phyloP scores from a whole-genome alignment of 1,140 invertebrate species.

The Drosophila elegans region DNA sequence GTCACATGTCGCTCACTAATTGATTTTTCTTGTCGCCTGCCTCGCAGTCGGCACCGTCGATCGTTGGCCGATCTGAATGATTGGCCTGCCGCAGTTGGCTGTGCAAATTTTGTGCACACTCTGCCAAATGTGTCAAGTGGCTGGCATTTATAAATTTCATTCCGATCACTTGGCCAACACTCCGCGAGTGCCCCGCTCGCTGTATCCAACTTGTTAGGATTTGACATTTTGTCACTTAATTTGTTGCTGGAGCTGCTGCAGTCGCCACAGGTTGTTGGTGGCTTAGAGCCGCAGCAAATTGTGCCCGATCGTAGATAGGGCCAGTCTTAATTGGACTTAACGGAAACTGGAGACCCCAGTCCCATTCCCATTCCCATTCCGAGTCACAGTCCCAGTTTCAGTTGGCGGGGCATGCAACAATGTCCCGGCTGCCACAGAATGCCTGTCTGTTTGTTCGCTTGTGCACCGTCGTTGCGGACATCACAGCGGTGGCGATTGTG shows the following conservation, averaged over 20 bases:
- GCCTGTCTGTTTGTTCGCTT: slow-evolving; percentile 24
- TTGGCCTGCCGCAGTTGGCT: slow-evolving; percentile 58
- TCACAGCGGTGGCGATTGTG: slow-evolving; percentile 56
- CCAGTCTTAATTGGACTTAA: slow-evolving; percentile 74
- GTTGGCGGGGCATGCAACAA: slow-evolving; percentile 54
- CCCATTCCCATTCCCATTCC: not conserved
- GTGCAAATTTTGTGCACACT: slow-evolving; percentile 71
- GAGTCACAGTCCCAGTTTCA: slow-evolving; percentile 15
- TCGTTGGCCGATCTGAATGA: slow-evolving; percentile 70
- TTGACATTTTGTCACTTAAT: slow-evolving; percentile 83
- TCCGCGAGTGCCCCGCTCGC: slow-evolving; percentile 1
- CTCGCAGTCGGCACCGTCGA: slow-evolving; percentile 50
- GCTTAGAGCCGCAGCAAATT: slow-evolving; percentile 24
- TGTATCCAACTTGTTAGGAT: slow-evolving; percentile 55
- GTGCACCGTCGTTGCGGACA: slow-evolving; percentile 36
- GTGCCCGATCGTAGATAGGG: slow-evolving; percentile 70
- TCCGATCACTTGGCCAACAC: slow-evolving; percentile 47
- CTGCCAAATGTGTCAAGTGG: slow-evolving; percentile 70
- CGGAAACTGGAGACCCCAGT: slow-evolving; percentile 61
- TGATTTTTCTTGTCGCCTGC: slow-evolving; percentile 85
- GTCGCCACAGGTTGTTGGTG: slow-evolving; percentile 40
- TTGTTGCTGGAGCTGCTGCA: slow-evolving; percentile 64
- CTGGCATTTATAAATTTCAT: slow-evolving; percentile 67
- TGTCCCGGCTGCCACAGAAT: slow-evolving; percentile 41
- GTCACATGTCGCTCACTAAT: slow-evolving; percentile 85